Base-by-base conservation (phyloP, 2,888 invertebrate species). In the Melinaea marsaeus region DNA sequence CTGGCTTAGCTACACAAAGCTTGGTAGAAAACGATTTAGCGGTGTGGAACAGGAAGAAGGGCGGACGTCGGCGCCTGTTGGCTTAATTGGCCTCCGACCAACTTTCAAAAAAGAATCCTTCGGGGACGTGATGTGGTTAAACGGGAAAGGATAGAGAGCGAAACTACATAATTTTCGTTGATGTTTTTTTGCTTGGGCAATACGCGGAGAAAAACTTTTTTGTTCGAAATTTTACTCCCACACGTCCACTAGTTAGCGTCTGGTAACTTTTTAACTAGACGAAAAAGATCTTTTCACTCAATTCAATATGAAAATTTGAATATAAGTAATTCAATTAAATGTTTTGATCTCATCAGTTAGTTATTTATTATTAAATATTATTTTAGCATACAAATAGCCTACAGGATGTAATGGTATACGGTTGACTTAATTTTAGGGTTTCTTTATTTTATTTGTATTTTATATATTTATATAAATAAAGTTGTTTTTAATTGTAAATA, bases 71-170 rank as follows among this genome's bases (percentile, higher is more conserved):
- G 79, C 78, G 80, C 81, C 81, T 79, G 75, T 72, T 81, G 75
- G 77, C 80, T 84, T 87, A 87, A 87, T 88, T 88, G 86, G 86
- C 82, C 73, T 67, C 74, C 76, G 79, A 85, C 86, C 84, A 86
- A 87, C 80, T 85, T 78, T 69, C 76, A 72, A 78, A 83, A 84
- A 83, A 78, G 79, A 81, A 78, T 77, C 71, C 60, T 65, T 65
- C 68, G 70, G 72, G 72, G 69, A 80, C 83, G 81, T 83, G 81
- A 80, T 76, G 79, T 72, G 79, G 79, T 76, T 81, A 76, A 78
- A 76, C 72, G 78, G 77, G 71, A 75, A 75, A 75, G 72, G 65
- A 77, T 74, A 72, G 71, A 72, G 73, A 72, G 66, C 63, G 69
- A 76, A 77, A 75, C 74, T 76, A 75, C 72, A 75, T 74, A 70